Percentiles rank a stretch among this genome's conserved stretches.
Evolutionary conservation across 2,888 invertebrate genomes (phyloP).

Genomic region (Blera fallax): DNA sequence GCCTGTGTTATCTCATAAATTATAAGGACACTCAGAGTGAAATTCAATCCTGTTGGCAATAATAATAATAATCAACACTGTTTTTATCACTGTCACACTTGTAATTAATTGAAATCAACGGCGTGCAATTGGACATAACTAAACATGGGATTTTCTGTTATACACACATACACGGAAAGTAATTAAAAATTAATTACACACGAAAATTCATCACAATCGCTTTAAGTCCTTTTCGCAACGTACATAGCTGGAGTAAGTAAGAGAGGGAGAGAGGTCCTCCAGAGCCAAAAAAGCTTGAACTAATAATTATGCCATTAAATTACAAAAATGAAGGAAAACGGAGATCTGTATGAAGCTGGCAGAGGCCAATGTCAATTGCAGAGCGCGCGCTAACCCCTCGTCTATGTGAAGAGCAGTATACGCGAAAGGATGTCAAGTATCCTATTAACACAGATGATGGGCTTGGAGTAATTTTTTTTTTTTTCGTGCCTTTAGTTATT

Average conservation of each 20-base stretch:
- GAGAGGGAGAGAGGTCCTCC: neutral
- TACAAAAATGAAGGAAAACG: constrained; percentile 1
- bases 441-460: constrained; percentile 64
- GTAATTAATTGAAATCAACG: constrained; percentile 64
- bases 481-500: neutral
- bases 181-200: constrained; percentile 60
- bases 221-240: constrained; percentile 1
- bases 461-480: constrained; percentile 32
- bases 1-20: constrained; percentile 48
- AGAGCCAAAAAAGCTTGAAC: constrained; percentile 10
- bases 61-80: constrained; percentile 45
- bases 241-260: neutral
- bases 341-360: constrained; percentile 4
- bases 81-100: constrained; percentile 64
- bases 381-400: neutral
- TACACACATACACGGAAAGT: neutral
- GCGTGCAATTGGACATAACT: neutral
- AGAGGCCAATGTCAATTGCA: constrained; percentile 66
- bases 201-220: constrained; percentile 34
- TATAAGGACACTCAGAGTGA: constrained; percentile 57
- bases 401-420: constrained; percentile 18
- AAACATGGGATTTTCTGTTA: neutral
- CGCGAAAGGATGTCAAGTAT: constrained; percentile 71
- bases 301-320: constrained; percentile 49
- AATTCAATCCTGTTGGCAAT: constrained; percentile 40